Percentiles rank a stretch among this genome's conserved stretches.
Conservation (phyloP, 2,888 invertebrate genomes). For the Xestia c-nigrum region DNA sequence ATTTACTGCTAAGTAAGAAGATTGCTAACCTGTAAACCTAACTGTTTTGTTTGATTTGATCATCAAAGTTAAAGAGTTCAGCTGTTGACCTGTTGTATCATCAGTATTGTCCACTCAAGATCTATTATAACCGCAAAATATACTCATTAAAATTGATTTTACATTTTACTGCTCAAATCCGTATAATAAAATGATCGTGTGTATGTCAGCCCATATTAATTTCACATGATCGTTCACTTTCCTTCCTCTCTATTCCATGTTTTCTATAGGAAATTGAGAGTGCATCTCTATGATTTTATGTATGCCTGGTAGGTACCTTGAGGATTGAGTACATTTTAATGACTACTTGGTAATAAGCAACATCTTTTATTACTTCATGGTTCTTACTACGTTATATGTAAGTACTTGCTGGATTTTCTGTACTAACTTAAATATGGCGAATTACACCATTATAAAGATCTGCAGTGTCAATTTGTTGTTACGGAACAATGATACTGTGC, state of each 20-base stretch:
- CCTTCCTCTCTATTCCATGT: conserved; percentile 46
- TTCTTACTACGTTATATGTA: neutral
- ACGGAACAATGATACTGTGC: neutral
- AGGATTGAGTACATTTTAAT: neutral
- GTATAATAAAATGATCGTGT: conserved; percentile 26
- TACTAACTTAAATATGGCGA: neutral
- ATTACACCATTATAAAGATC: neutral
- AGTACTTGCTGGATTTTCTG: neutral
- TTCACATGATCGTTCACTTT: conserved; percentile 59
- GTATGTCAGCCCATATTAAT: conserved; percentile 44
- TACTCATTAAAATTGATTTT: conserved; percentile 38
- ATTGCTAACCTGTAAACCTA: no score
- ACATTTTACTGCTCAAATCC: conserved; percentile 39
- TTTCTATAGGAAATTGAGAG: conserved; percentile 47
- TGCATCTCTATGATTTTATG: conserved; percentile 23
- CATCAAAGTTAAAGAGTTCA: neutral
- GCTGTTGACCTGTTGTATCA: neutral
- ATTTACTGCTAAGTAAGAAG: no score
- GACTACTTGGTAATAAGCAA: neutral
- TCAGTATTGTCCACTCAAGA: neutral
- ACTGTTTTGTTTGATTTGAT: neutral
- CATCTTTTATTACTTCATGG: neutral
- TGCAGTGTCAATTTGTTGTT: neutral
- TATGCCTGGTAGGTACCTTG: conserved; percentile 26
- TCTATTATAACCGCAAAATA: conserved; percentile 11